Evolutionary conservation across 2,888 invertebrate genomes (phyloP).

Genomic region (Melanargia galathea): DNA sequence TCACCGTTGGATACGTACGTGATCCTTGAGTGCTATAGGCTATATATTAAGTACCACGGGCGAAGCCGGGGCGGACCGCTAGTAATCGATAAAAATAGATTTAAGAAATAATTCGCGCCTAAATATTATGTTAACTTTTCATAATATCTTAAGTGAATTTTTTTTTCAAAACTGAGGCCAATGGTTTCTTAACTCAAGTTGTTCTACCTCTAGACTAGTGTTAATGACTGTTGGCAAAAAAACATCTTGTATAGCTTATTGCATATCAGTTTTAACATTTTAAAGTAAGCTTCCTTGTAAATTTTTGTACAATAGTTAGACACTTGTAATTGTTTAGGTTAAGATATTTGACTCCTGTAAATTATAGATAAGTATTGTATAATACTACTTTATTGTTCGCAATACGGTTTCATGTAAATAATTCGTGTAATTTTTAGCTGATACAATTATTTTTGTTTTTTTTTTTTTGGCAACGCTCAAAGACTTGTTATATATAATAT

Average conservation of each 20-base stretch:
- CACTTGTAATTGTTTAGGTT: conserved; percentile 68
- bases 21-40: too few species aligned
- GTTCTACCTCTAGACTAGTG: too few species aligned
- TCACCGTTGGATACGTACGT: too few species aligned
- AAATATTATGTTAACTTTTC: too few species aligned
- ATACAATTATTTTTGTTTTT: conserved; percentile 41
- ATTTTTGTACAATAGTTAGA: conserved; percentile 77
- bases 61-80: too few species aligned
- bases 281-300: conserved; percentile 73
- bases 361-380: conserved; percentile 65
- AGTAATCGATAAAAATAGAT: too few species aligned
- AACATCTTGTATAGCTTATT: conserved; percentile 62
- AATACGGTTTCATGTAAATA: conserved; percentile 77
- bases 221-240: background rate
- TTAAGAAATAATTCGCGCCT: too few species aligned
- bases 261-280: conserved; percentile 76
- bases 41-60: too few species aligned
- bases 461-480: conserved; percentile 52
- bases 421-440: conserved; percentile 41
- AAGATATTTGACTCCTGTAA: conserved; percentile 59
- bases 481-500: conserved; percentile 45
- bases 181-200: too few species aligned
- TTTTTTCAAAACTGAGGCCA: too few species aligned
- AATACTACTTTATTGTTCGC: conserved; percentile 63
- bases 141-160: too few species aligned